phyloP scores from a whole-genome alignment of 2,888 invertebrate genomes.

The Amblyjoppa proteus region DNA sequence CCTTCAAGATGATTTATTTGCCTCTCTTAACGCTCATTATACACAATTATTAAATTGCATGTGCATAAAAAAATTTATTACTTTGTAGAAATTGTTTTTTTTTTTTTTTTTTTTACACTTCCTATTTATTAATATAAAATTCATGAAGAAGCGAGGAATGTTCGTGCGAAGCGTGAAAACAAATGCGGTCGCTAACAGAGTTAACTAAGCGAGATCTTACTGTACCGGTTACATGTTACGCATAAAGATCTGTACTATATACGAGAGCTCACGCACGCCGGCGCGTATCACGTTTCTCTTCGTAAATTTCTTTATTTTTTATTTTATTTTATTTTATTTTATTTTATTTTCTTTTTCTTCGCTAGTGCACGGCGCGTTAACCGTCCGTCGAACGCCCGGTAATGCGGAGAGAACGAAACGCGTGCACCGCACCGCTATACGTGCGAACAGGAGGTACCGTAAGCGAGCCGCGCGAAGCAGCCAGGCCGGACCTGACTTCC shows the following conservation, averaged over 20 bases:
- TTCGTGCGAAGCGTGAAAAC: neutral
- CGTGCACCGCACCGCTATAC: conserved; percentile 35
- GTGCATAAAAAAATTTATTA: neutral
- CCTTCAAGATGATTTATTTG: too few relatives aligned
- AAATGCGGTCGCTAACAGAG: neutral
- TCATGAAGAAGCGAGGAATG: neutral
- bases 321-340: conserved; percentile 1
- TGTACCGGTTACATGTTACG: neutral
- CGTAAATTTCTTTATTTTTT: conserved; percentile 2
- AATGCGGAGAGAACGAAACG: conserved; percentile 49
- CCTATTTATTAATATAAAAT: neutral
- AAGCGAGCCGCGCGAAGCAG: conserved; percentile 58
- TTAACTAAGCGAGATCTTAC: neutral
- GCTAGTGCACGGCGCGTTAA: conserved; percentile 4
- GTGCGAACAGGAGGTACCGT: conserved; percentile 67
- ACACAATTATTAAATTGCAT: neutral
- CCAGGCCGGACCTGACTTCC: conserved; percentile 63
- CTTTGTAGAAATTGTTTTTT: neutral
- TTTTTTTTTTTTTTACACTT: neutral
- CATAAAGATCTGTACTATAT: neutral
- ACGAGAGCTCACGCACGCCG: conserved; percentile 7
- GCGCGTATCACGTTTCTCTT: conserved; percentile 40
- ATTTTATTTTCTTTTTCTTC: conserved; percentile 7
- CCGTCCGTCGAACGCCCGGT: conserved; percentile 2
- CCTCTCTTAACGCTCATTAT: too few relatives aligned